A percentile compares a stretch with the other conserved stretches of the same genome.
Conservation (phyloP, 2,888 invertebrate genomes). For the Acanthopleura granulata region DNA sequence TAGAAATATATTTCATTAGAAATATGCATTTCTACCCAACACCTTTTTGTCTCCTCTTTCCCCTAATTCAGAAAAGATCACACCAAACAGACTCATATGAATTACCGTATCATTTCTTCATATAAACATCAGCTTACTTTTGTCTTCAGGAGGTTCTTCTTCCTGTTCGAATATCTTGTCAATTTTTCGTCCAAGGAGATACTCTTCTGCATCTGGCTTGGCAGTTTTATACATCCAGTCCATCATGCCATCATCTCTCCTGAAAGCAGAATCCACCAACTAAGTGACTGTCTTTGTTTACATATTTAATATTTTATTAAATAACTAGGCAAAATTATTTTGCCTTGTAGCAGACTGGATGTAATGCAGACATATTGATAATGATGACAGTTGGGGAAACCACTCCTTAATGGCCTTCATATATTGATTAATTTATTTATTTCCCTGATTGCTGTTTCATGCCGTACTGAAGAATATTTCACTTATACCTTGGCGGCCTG, state of each 20-base stretch:
- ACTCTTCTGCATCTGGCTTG: constrained; percentile 54
- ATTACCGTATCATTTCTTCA: too few relatives aligned
- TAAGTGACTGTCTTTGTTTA: too few relatives aligned
- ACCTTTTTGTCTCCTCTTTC: too few relatives aligned
- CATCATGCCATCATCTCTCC: constrained; percentile 37
- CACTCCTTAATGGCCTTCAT: background rate
- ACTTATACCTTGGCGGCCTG: background rate
- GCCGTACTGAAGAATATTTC: background rate
- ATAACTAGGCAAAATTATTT: too few relatives aligned
- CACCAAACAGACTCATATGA: too few relatives aligned
- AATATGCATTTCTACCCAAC: too few relatives aligned
- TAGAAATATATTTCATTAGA: too few relatives aligned
- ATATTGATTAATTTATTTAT: background rate
- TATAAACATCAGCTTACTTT: constrained; percentile 8
- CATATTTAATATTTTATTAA: too few relatives aligned
- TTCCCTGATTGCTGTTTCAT: background rate
- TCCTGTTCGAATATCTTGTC: constrained; percentile 48
- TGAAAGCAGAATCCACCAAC: constrained; percentile 20
- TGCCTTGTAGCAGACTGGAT: too few relatives aligned
- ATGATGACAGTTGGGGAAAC: too few relatives aligned
- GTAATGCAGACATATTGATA: too few relatives aligned
- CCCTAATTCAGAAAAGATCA: too few relatives aligned
- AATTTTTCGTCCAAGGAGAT: constrained; percentile 56
- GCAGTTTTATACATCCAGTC: constrained; percentile 59
- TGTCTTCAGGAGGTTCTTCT: background rate